Percentiles rank a stretch among this genome's conserved stretches.
Conservation (phyloP, 2,113 vertebrate species). For the Spheniscus mendiculus region DNA sequence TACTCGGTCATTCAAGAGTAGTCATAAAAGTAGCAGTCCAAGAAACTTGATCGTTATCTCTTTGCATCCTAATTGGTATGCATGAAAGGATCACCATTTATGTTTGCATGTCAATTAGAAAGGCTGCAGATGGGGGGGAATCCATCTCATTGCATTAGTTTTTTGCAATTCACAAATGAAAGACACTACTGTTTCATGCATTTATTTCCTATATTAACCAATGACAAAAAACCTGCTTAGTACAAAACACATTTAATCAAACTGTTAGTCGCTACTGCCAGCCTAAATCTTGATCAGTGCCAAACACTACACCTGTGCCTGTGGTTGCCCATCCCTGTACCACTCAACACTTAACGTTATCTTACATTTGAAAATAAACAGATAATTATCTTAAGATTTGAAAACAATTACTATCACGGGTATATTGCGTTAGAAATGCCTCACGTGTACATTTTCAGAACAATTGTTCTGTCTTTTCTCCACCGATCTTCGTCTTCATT, state of each 20-base stretch:
- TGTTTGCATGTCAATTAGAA: neutral
- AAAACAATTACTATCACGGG: neutral
- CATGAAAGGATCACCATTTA: neutral
- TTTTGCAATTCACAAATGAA: neutral
- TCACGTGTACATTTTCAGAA: neutral
- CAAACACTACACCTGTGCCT: neutral
- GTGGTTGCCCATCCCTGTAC: neutral
- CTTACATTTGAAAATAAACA: neutral
- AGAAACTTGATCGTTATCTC: neutral
- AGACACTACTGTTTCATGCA: neutral
- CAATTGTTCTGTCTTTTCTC: neutral
- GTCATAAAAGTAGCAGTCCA: neutral
- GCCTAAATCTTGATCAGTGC: neutral
- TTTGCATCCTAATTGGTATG: neutral
- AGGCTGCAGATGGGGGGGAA: neutral
- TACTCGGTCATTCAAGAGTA: neutral
- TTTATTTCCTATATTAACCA: neutral
- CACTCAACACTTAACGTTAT: neutral
- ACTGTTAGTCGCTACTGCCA: no score
- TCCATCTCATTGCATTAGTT: no score
- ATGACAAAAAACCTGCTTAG: neutral
- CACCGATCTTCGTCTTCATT: neutral
- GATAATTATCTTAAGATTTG: neutral
- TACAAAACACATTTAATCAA: neutral
- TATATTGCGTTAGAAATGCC: rapidly evolving